A percentile compares a stretch with the other conserved stretches of the same genome.
These are phyloP conservation scores for Athalia circularis DNA, from an alignment of 2,888 invertebrate genomes.

Conservation along the genomic window DNA sequence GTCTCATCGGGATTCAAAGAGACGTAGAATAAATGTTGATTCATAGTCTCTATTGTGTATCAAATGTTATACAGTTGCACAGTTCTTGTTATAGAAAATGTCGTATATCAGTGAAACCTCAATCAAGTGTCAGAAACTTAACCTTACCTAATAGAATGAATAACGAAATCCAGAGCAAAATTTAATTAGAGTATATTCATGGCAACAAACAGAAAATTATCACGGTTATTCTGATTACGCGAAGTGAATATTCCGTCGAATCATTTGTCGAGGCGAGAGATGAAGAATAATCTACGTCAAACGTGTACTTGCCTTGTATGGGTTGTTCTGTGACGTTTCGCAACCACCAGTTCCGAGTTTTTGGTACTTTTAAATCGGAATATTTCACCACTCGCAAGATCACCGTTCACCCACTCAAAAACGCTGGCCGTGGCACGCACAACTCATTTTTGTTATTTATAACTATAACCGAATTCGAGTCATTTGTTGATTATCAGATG, in stretches of 20 bases:
- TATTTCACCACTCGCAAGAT: slow-evolving; percentile 52
- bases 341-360: slow-evolving; percentile 56
- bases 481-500: slow-evolving; percentile 56
- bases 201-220: background rate
- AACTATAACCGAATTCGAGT: slow-evolving; percentile 52
- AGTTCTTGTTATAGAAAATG: slow-evolving; percentile 31
- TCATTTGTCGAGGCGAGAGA: background rate
- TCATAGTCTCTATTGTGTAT: background rate
- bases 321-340: slow-evolving; percentile 63
- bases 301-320: slow-evolving; percentile 58
- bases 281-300: slow-evolving; percentile 23
- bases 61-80: slow-evolving; percentile 27
- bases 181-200: background rate
- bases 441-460: slow-evolving; percentile 52
- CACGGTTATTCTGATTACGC: background rate
- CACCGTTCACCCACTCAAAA: slow-evolving; percentile 55
- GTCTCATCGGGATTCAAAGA: background rate
- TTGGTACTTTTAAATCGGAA: background rate
- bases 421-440: slow-evolving; percentile 51
- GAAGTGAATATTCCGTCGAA: background rate
- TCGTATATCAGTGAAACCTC: slow-evolving; percentile 11
- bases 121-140: slow-evolving; percentile 26
- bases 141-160: slow-evolving; percentile 13
- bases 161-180: background rate
- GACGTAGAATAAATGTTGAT: slow-evolving; percentile 6